A percentile compares a stretch with the other conserved stretches of the same genome.
Conservation (phyloP, 1,140 invertebrate genomes). For the Teleopsis dalmanni region DNA sequence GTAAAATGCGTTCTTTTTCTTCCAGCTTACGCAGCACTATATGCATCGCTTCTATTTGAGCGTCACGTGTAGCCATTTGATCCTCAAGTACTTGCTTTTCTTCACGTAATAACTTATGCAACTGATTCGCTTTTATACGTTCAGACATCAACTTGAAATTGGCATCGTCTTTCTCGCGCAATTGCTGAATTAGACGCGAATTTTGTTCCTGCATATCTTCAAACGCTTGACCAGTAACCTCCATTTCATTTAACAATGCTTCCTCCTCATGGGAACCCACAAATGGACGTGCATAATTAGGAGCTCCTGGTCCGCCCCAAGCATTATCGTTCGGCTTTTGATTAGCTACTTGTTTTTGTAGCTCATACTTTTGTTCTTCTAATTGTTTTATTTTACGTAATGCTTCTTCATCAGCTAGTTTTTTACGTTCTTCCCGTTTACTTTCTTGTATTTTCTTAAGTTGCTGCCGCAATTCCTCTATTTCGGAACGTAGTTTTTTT, state of each 20-base stretch:
- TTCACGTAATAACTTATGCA: conserved; percentile 88
- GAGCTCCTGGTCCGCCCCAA: conserved; percentile 38
- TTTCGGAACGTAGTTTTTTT: conserved; percentile 79
- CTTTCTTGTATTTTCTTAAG: conserved; percentile 82
- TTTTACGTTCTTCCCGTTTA: conserved; percentile 85
- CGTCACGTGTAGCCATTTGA: conserved; percentile 70
- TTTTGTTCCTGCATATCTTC: conserved; percentile 99
- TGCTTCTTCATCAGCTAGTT: conserved; percentile 91
- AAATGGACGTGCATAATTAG: conserved; percentile 50
- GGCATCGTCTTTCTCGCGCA: conserved; percentile 96
- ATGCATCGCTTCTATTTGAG: conserved; percentile 92
- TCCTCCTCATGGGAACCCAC: conserved; percentile 82
- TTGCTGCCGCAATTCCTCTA: conserved; percentile 80
- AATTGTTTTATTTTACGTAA: conserved; percentile 89
- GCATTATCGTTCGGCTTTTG: conserved; percentile 71
- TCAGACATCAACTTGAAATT: conserved; percentile 99
- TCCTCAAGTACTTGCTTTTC: conserved; percentile 52
- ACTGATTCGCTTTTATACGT: conserved; percentile 91
- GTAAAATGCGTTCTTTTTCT: conserved; percentile 92
- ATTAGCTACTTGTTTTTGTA: conserved; percentile 73
- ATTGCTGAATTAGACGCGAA: conserved; percentile 87
- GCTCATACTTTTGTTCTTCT: conserved; percentile 80
- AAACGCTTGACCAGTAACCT: conserved; percentile 97
- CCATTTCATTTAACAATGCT: conserved; percentile 96
- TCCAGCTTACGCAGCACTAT: conserved; percentile 90